Evolutionary conservation across 2,797 vertebrate species (phyloP).

Genomic region (Carduelis carduelis): DNA sequence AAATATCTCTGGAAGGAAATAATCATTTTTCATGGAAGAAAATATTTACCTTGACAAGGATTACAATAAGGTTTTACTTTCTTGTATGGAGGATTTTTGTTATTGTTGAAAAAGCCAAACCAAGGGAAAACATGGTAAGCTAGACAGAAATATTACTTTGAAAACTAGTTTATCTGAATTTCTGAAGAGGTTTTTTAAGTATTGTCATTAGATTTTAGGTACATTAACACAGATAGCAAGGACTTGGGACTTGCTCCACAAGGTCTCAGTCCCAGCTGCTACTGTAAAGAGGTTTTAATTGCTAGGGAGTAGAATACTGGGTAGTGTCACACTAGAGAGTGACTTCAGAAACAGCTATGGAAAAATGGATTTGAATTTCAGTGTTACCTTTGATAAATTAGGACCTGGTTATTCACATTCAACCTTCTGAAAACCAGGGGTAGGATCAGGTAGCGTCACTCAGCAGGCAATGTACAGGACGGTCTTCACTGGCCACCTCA

Average conservation of each 20-base stretch:
- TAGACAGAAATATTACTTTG: background rate
- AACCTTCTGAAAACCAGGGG: background rate
- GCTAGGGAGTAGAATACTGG: background rate
- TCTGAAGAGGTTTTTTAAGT: background rate
- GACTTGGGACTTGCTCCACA: background rate
- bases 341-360: background rate
- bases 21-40: background rate
- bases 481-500: background rate
- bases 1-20: background rate
- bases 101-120: background rate
- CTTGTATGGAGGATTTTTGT: background rate
- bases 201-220: accelerated
- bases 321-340: accelerated
- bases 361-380: constrained; percentile 6
- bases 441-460: background rate
- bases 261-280: background rate
- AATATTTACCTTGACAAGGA: background rate
- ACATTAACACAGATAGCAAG: background rate
- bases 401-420: background rate
- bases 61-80: background rate
- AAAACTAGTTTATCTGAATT: accelerated
- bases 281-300: background rate
- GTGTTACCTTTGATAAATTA: background rate
- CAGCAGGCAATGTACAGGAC: background rate
- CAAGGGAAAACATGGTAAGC: background rate